These are phyloP conservation scores for Acanthosepion esculentum DNA, from an alignment of 2,888 invertebrate genomes.

Conservation along the genomic window DNA sequence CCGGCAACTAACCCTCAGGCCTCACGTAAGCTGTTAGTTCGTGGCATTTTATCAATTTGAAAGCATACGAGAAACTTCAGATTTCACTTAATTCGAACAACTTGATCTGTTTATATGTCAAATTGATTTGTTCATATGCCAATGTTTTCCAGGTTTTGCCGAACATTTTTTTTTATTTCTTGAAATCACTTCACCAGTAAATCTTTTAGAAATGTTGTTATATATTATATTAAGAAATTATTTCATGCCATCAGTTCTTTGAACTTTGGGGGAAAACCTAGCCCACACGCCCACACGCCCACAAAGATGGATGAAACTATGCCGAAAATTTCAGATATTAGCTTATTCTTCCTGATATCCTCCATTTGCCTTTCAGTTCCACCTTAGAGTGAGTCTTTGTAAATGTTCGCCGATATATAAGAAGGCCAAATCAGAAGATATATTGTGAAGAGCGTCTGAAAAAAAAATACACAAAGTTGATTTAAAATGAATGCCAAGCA, in stretches of 20 bases:
- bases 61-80: neutral
- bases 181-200: neutral
- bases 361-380: neutral
- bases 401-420: neutral
- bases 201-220: neutral
- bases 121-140: neutral
- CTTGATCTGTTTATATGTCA: neutral
- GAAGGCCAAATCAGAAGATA: neutral
- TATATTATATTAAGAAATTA: neutral
- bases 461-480: neutral
- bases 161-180: neutral
- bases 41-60: neutral
- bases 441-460: neutral
- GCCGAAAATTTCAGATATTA: neutral
- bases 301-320: neutral
- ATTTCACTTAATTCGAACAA: neutral
- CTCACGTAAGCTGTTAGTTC: neutral
- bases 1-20: no score
- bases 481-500: neutral
- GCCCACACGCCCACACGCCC: neutral
- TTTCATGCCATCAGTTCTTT: neutral
- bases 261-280: neutral
- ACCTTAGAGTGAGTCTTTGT: neutral
- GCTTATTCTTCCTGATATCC: neutral
- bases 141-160: no score